Base-by-base conservation (phyloP, 2,888 invertebrate species). In the Merodon equestris region DNA sequence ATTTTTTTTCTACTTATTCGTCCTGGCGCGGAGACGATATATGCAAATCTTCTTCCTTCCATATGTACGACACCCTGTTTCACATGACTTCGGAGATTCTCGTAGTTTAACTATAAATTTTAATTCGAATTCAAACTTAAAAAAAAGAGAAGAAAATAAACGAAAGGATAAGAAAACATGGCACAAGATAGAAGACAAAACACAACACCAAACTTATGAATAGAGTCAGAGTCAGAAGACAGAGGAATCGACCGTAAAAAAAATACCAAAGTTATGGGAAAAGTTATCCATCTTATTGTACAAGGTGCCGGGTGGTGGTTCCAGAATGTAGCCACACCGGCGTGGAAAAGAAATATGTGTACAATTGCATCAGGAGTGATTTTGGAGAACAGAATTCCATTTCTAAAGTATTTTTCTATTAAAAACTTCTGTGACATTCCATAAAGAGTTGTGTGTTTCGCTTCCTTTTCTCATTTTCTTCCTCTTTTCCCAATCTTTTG, bases 61-160 rank as follows among this genome's bases (percentile, higher is more conserved):
- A 27, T 27, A 40, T 38, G 12, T 34, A 38, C 13, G 9, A 44
- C 42, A 51, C 34, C 36, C 5, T 53, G 53, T 27, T 61, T 51
- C 63, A 51, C 53, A 64, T 64, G 64, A 64, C 45, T 54, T 34
- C 4, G 12, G 18, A 36, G 27, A 34, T 9, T n/a, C n/a, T 51
- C n/a, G n/a, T 70, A 70, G 70, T 70, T 70, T 70, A 54, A 70
- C 70, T 51, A 60, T 70, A 70, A 70, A 70, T 70, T 61, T 70
- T 70, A 70, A 70, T 70, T 70, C 61, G 70, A 70, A 60, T 58
- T 68, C n/a, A 27, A 27, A 27, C 27, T 7, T 2, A 27, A 27
- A 4, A 27, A 27, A 27, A 27, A 27, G 7, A 27, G 27, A 7
- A 27, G 7, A 7, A 27, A n/a, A n/a, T n/a, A n/a, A n/a, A n/a